phyloP scores from a whole-genome alignment of 2,113 vertebrate species.

The Alectura lathami region DNA sequence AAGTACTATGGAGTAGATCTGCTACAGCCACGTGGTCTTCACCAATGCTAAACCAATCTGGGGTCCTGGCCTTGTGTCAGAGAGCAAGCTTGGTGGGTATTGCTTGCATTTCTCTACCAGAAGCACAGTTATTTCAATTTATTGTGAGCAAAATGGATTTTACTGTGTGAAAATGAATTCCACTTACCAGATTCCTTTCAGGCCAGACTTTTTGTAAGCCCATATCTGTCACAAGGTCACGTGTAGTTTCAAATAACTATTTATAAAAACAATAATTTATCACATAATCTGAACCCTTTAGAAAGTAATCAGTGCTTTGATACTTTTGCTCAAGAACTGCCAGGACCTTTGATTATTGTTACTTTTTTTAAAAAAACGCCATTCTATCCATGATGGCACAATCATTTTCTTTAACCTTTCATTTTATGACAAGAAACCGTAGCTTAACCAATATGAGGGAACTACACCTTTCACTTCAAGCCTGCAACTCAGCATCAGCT shows the following conservation, averaged over 20 bases:
- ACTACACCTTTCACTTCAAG: neutral
- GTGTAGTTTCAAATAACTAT: neutral
- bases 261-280: neutral
- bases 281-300: neutral
- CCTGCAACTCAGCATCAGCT: neutral
- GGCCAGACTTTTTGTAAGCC: neutral
- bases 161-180: neutral
- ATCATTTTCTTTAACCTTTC: slow-evolving; percentile 36
- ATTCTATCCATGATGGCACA: neutral
- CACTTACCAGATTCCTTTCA: neutral
- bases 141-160: neutral
- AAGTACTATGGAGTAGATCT: neutral
- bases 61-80: neutral
- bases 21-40: neutral
- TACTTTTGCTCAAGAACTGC: neutral
- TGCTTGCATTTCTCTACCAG: neutral
- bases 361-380: slow-evolving; percentile 27
- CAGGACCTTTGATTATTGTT: neutral
- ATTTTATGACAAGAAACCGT: slow-evolving; percentile 13
- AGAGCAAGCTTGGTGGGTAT: neutral
- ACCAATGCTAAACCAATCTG: neutral
- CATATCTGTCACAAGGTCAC: neutral
- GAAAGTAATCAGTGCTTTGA: neutral
- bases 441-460: neutral
- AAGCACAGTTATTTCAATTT: neutral